phyloP scores from a whole-genome alignment of 2,797 vertebrate species.

The Periparus ater region DNA sequence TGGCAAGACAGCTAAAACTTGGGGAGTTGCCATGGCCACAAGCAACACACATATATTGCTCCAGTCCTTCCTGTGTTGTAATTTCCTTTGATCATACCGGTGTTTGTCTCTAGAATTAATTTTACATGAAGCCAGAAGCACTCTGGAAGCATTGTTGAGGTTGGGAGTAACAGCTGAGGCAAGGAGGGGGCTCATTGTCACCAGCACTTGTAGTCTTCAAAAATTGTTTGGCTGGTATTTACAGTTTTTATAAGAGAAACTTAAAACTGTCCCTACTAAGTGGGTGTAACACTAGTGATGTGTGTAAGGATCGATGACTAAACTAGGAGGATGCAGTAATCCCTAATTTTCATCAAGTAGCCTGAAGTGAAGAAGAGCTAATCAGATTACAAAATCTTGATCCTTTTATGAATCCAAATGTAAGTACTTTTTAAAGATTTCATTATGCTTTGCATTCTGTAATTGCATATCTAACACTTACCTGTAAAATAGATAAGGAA shows the following conservation, averaged over 20 bases:
- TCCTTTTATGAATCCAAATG: not conserved
- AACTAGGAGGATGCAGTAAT: constrained; percentile 18
- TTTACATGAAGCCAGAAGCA: not conserved
- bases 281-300: constrained; percentile 13
- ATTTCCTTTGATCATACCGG: not conserved
- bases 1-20: not conserved
- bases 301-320: constrained; percentile 17
- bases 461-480: not conserved
- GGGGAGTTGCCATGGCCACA: not conserved
- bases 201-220: not conserved
- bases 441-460: not conserved
- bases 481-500: not conserved
- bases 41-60: not conserved
- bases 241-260: not conserved
- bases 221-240: constrained; percentile 45
- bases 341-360: not conserved
- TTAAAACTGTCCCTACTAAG: not conserved
- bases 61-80: not conserved
- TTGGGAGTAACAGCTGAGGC: not conserved
- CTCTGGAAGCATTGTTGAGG: not conserved
- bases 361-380: not conserved
- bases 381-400: not conserved
- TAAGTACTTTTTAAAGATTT: constrained; percentile 16
- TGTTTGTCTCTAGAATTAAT: not conserved
- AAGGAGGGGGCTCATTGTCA: not conserved